Evolutionary conservation across 1,140 invertebrate species (phyloP), one percentile per base, ranked within the genome.

Genomic region (Tetragnatha versicolor): DNA sequence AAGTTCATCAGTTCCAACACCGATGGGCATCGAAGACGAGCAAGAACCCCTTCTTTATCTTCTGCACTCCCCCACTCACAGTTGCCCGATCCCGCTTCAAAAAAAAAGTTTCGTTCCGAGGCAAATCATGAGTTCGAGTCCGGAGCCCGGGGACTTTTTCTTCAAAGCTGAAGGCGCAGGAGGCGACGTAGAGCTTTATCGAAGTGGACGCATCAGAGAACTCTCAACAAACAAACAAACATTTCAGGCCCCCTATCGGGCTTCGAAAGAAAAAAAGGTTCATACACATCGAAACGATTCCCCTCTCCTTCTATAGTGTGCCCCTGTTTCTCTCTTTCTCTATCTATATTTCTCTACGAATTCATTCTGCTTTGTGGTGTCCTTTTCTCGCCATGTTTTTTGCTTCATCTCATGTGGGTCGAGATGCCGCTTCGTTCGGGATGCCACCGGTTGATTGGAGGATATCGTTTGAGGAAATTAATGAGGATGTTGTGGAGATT

Each of bases 201-300:
- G 47, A 76, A 76, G 60, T 76, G 73, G 70, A 73, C 55, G 55
- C 55, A 37, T n/a, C n/a, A n/a, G 22, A 76, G 73, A 76, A 39
- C 25, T 60, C 7, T 69, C 51, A 68, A 47, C 51, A 29, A 70
- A 25, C n/a, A 72, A 17, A 65, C 25, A 76, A 37, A 37, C 22
- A 55, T 70, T 75, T 76, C 65, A 51, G 31, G 51, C 60, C 73
- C 35, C 7, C n/a, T n/a, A n/a, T n/a, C 2, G n/a, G 60, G 73
- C 73, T 76, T 65, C 25, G 53, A 76, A 37, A 65, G 27, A 72
- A 68, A 42, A 76, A 76, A 76, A 65, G 73, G 73, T 76, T 76
- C 73, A 76, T 76, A 76, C 73, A 76, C 73, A 76, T 76, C 73
- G 73, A 76, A 76, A 76, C 45, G 73, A 76, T 53, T 65, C 73